Conservation (phyloP, 2,888 invertebrate species). For the Trachelus tabidus region DNA sequence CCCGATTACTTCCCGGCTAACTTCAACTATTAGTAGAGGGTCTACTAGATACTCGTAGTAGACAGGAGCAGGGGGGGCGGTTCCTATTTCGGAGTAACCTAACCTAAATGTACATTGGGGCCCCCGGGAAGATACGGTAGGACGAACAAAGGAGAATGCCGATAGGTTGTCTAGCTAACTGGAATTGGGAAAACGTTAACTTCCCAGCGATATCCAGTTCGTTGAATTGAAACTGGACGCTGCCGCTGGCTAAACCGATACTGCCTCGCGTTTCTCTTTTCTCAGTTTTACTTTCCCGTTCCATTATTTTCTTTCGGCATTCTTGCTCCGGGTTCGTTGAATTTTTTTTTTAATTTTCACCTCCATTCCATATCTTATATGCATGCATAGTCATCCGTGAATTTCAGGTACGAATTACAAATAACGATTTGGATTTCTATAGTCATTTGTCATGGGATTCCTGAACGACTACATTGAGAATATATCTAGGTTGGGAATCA, state of each 20-base stretch:
- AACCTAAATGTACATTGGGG: background rate
- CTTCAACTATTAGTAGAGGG: constrained; percentile 39
- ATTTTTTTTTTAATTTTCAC: background rate
- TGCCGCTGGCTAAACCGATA: too few species aligned
- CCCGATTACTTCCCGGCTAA: constrained; percentile 41
- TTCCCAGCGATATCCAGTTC: constrained; percentile 26
- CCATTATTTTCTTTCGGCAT: constrained; percentile 1
- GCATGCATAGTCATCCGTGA: constrained; percentile 26
- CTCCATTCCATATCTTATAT: constrained; percentile 14
- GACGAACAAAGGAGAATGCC: constrained; percentile 28
- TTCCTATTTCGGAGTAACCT: too few species aligned
- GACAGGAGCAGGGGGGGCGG: too few species aligned
- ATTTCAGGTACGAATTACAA: too few species aligned
- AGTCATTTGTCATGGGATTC: too few species aligned
- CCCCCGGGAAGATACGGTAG: constrained; percentile 14
- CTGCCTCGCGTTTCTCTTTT: too few species aligned
- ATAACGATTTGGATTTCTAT: too few species aligned
- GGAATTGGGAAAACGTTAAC: constrained; percentile 41
- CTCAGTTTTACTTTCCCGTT: too few species aligned
- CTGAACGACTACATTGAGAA: too few species aligned
- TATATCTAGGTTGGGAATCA: too few species aligned
- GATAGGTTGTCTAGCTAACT: constrained; percentile 27
- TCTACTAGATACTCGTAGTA: too few species aligned
- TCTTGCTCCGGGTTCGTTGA: constrained; percentile 12
- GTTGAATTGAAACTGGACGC: too few species aligned